A percentile compares a stretch with the other conserved stretches of the same genome.
Conservation (phyloP, 2,797 vertebrate species). For the Artibeus jamaicensis region DNA sequence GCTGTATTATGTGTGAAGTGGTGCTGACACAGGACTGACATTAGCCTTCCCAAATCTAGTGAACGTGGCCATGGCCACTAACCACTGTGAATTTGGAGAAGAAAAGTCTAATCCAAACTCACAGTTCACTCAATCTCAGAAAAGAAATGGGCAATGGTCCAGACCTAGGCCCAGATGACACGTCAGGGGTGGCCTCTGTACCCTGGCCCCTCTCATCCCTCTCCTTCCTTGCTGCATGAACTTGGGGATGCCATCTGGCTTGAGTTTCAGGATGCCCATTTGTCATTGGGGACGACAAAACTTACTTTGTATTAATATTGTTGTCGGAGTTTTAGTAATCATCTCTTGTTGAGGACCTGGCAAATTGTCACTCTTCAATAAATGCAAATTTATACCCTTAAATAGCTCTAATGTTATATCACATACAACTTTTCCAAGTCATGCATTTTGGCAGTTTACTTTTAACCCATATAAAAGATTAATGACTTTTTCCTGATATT, state of each 20-base stretch:
- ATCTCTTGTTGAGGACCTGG: background rate
- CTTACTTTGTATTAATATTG: background rate
- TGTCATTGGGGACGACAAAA: background rate
- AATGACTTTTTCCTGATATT: background rate
- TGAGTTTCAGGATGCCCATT: background rate
- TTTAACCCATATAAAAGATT: background rate
- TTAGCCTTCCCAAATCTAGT: background rate
- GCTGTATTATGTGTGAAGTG: no score
- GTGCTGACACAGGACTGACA: background rate
- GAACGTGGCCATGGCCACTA: background rate
- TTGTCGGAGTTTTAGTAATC: background rate
- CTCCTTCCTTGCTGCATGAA: background rate
- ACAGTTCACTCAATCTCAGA: background rate
- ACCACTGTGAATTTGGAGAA: background rate
- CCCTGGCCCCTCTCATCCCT: accelerated
- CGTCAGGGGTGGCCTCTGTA: background rate
- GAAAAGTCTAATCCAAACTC: background rate
- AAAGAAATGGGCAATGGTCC: background rate
- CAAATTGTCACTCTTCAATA: background rate
- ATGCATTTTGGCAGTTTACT: background rate
- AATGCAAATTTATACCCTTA: background rate
- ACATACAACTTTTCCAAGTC: background rate
- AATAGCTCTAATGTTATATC: background rate
- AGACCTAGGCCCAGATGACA: background rate
- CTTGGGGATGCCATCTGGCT: background rate